Evolutionary conservation across 1,140 invertebrate species (phyloP).

Genomic region (Forficula auricularia): DNA sequence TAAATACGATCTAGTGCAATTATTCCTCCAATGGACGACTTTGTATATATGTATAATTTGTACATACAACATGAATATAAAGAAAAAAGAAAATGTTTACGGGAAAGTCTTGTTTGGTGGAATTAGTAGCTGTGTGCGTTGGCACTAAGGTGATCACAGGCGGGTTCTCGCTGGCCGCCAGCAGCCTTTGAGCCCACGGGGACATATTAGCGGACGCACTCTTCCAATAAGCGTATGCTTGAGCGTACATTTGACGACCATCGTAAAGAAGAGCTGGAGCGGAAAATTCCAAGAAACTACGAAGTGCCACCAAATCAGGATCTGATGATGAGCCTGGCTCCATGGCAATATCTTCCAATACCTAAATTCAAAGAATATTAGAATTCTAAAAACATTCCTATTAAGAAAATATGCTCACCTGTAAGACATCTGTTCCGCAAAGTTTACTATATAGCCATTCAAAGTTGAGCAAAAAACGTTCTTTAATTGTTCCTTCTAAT

Average conservation of each 20-base stretch:
- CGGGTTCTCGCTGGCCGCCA: not conserved
- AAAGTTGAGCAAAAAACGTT: constrained; percentile 37
- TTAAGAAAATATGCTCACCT: constrained; percentile 18
- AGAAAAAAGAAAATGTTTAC: too few relatives aligned
- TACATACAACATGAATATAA: too few relatives aligned
- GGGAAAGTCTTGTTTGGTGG: too few relatives aligned
- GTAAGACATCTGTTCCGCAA: constrained; percentile 39
- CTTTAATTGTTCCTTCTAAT: constrained; percentile 20
- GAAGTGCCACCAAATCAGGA: constrained; percentile 39
- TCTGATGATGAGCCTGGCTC: constrained; percentile 27
- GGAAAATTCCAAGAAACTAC: constrained; percentile 43
- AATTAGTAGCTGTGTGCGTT: too few relatives aligned
- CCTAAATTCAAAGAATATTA: constrained; percentile 21
- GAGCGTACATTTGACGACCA: constrained; percentile 54
- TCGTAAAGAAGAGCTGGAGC: constrained; percentile 50
- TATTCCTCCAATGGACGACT: too few relatives aligned
- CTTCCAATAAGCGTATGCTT: constrained; percentile 17
- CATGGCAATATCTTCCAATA: constrained; percentile 44
- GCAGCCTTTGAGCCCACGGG: not conserved
- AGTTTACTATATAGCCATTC: constrained; percentile 60
- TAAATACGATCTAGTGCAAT: too few relatives aligned
- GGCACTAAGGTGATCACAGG: not conserved
- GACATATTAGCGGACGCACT: too few relatives aligned
- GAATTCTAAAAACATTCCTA: not conserved
- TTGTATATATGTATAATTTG: too few relatives aligned